Conservation (phyloP, 2,888 invertebrate genomes). For the Eupeodes luniger region DNA sequence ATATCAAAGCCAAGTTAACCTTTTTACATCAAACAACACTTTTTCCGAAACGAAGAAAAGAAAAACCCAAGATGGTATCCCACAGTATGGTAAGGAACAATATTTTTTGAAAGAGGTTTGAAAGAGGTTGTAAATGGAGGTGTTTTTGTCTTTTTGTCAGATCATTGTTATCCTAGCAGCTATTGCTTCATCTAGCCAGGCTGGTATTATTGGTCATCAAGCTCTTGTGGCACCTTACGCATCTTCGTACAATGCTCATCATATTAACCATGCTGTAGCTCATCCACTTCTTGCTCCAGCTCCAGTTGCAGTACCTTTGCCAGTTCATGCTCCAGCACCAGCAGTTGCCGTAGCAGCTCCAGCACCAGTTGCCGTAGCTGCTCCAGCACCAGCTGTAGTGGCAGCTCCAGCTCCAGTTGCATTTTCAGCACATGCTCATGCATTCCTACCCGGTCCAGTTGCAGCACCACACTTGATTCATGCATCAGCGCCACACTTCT, state of each 20-base stretch:
- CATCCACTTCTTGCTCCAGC: constrained; percentile 85
- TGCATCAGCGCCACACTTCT: constrained; percentile 84
- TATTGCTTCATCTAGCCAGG: constrained; percentile 81
- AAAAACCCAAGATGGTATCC: constrained; percentile 79
- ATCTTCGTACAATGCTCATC: constrained; percentile 90
- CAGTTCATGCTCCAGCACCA: constrained; percentile 80
- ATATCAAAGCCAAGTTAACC: constrained; percentile 54
- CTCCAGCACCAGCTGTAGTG: constrained; percentile 79
- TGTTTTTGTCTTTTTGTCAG: constrained; percentile 73
- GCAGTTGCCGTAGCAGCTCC: constrained; percentile 76
- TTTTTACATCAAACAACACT: constrained; percentile 32
- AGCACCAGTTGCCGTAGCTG: constrained; percentile 79
- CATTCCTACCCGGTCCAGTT: constrained; percentile 81
- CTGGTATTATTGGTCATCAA: constrained; percentile 83
- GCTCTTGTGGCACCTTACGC: constrained; percentile 89
- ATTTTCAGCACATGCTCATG: background rate
- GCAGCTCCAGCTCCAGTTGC: constrained; percentile 84
- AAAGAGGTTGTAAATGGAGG: background rate
- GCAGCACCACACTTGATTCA: constrained; percentile 80
- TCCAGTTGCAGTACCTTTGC: constrained; percentile 77
- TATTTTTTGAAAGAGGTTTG: background rate
- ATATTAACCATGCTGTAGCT: constrained; percentile 90
- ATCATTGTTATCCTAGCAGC: constrained; percentile 79
- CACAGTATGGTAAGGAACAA: constrained; percentile 80
- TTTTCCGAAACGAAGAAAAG: constrained; percentile 28